Conservation (phyloP, 2,888 invertebrate species). For the Chromoteleia sp. region DNA sequence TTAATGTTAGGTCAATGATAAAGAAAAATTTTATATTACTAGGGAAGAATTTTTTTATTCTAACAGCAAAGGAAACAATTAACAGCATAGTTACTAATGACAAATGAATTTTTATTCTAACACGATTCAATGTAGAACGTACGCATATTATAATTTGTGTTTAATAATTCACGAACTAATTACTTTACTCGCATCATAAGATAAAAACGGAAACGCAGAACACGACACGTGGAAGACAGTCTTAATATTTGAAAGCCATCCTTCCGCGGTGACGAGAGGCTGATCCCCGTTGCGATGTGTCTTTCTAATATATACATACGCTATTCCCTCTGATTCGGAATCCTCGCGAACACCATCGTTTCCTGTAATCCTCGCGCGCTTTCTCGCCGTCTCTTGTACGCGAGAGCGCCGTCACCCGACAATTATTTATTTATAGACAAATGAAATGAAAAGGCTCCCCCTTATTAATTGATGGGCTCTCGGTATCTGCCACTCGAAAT, state of each 20-base stretch:
- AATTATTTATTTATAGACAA: conserved; percentile 82
- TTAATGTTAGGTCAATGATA: no score
- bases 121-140: no score
- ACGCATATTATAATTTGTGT: no score
- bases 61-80: no score
- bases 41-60: no score
- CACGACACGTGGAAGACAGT: conserved; percentile 79
- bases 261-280: conserved; percentile 37
- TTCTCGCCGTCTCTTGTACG: conserved; percentile 55
- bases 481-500: conserved; percentile 79
- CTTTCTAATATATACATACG: no score
- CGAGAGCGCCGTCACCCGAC: conserved; percentile 75
- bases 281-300: conserved; percentile 63
- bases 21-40: no score
- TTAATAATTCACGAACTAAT: background rate
- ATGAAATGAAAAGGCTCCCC: conserved; percentile 79
- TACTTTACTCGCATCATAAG: conserved; percentile 16
- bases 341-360: conserved; percentile 42
- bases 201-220: conserved; percentile 75
- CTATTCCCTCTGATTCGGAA: conserved; percentile 32
- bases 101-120: no score
- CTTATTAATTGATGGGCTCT: conserved; percentile 83
- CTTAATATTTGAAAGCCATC: conserved; percentile 80
- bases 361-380: conserved; percentile 42
- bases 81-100: no score